A percentile compares a stretch with the other conserved stretches of the same genome.
Evolutionary conservation across 2,888 invertebrate genomes (phyloP).

Genomic region (Diarsia rubi): DNA sequence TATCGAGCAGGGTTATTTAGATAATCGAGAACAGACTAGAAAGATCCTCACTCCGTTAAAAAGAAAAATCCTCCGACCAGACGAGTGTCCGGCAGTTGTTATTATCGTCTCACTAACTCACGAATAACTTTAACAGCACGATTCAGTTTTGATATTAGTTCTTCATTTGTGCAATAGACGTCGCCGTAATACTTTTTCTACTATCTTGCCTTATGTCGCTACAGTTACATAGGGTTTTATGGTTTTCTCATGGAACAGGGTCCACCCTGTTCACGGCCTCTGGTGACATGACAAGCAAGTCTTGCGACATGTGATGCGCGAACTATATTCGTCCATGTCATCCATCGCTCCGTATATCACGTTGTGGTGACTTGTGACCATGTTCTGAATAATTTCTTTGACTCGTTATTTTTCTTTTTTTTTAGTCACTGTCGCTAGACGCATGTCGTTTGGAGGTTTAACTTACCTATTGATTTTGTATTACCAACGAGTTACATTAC

Average conservation of each 20-base stretch:
- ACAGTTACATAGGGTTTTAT: background rate
- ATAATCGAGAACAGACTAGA: background rate
- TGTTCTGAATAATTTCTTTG: background rate
- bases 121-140: background rate
- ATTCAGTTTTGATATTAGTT: background rate
- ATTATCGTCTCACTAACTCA: background rate
- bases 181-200: background rate
- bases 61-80: background rate
- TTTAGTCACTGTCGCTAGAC: background rate
- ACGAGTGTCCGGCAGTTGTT: background rate
- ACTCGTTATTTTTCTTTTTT: background rate
- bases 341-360: background rate
- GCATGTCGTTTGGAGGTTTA: background rate
- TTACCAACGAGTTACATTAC: too few species aligned
- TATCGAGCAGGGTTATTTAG: background rate
- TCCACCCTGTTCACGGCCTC: too few species aligned
- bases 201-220: background rate
- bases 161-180: background rate
- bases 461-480: too few species aligned
- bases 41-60: background rate
- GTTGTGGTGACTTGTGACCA: background rate
- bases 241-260: background rate
- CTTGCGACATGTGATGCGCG: background rate
- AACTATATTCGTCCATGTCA: background rate
- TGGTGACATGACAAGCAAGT: background rate